Percentiles rank a stretch among this genome's conserved stretches.
phyloP scores from a whole-genome alignment of 2,888 invertebrate species.

The Oligia latruncula region DNA sequence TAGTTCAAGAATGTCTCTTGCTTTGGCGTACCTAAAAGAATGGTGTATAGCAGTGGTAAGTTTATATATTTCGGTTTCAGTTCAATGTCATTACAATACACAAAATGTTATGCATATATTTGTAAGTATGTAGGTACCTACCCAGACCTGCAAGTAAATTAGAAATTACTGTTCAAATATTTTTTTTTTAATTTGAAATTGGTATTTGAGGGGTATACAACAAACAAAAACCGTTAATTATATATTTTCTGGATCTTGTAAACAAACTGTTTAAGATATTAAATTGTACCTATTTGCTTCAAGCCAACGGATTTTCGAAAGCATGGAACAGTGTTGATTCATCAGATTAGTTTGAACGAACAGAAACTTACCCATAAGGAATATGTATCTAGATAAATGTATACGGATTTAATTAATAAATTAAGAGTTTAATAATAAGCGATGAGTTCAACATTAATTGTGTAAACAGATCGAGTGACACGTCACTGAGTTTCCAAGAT shows the following conservation, averaged over 20 bases:
- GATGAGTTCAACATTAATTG: slow-evolving; percentile 18
- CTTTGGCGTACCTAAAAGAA: slow-evolving; percentile 34
- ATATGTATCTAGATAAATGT: background rate
- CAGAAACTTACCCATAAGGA: slow-evolving; percentile 21
- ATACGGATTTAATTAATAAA: slow-evolving; percentile 31
- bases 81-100: slow-evolving; percentile 38
- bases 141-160: background rate
- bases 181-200: background rate
- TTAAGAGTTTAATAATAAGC: slow-evolving; percentile 24
- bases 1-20: slow-evolving; percentile 48
- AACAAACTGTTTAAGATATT: slow-evolving; percentile 13
- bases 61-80: slow-evolving; percentile 36
- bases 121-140: background rate
- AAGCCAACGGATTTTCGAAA: slow-evolving; percentile 9
- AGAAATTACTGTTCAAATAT: background rate
- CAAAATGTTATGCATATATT: background rate
- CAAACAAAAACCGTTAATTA: background rate
- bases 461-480: slow-evolving; percentile 9
- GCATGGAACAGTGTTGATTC: slow-evolving; percentile 30
- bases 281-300: slow-evolving; percentile 28
- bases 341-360: slow-evolving; percentile 32
- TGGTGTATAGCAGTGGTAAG: slow-evolving; percentile 53
- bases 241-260: background rate
- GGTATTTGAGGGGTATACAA: background rate
- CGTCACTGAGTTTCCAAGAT: background rate